Base-by-base conservation (phyloP, 1,140 invertebrate genomes). In the Frieseomelitta varia region DNA sequence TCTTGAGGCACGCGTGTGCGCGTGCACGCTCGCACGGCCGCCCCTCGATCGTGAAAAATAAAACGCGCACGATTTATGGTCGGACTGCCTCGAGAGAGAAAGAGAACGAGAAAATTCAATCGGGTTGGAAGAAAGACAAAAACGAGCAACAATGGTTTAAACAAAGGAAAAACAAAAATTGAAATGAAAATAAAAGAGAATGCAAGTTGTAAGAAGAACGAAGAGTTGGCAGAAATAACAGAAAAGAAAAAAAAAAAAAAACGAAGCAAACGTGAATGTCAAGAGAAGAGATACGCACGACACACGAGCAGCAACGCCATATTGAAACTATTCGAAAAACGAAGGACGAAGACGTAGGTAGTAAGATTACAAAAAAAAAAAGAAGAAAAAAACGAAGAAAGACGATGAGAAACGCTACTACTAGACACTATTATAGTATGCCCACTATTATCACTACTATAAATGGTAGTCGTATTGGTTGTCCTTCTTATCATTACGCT, bases 381-480 rank as follows among this genome's bases (percentile, higher is more conserved):
- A 47, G 39, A 47, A 47, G n/a, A 47, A 47, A 47, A 47, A 47
- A 75, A 78, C 84, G 83, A 86, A 84, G 51, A 74, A 71, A 82
- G 76, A 81, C 76, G 34, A 75, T 79, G 63, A 83, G 87, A 87
- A 81, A 91, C 85, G 88, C 85, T 91, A 92, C 91, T 92, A 92
- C 87, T 94, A 94, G 92, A 91, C 90, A 94, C 87, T 94, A 92
- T 82, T 87, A 92, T 92, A 93, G 91, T 93, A 93, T 79, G 88
- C 88, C 91, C 90, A 92, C 88, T 93, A 93, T 93, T 93, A 93
- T 93, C 90, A 93, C 92, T 93, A 93, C 87, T 91, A 89, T 92
- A 91, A 92, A 92, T 86, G 89, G 90, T 91, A 91, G 93, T 93
- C 87, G 88, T 92, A 91, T 92, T 92, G 90, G 90, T 93, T 91